phyloP scores from a whole-genome alignment of 2,797 vertebrate species.

The Rhinophrynus dorsalis region DNA sequence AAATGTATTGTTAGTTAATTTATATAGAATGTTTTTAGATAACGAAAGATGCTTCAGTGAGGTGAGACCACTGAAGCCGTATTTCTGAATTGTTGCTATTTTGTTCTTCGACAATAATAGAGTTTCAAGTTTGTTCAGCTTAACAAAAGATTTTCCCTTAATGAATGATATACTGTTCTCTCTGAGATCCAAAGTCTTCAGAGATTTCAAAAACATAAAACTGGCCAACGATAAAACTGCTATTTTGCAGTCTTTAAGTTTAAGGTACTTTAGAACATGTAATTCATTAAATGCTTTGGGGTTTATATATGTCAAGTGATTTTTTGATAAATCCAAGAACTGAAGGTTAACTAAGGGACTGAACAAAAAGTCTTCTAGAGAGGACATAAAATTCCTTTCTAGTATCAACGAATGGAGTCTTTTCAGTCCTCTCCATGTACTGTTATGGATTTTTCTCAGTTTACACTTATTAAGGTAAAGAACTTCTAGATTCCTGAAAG shows the following conservation, averaged over 20 bases:
- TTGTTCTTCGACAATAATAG: constrained; percentile 48
- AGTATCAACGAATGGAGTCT: constrained; percentile 32
- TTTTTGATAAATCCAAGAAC: constrained; percentile 52
- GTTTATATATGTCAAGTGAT: constrained; percentile 36
- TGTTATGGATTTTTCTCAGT: background rate
- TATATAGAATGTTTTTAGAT: constrained; percentile 41
- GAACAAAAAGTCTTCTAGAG: constrained; percentile 15
- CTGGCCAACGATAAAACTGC: background rate
- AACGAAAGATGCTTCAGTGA: constrained; percentile 35
- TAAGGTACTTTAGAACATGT: constrained; percentile 29
- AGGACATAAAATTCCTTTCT: constrained; percentile 8
- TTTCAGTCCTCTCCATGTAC: constrained; percentile 24
- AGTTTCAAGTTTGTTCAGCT: constrained; percentile 18
- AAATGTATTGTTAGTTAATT: constrained; percentile 28
- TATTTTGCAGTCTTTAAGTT: constrained; percentile 46
- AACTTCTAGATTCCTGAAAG: constrained; percentile 27
- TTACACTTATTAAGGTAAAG: constrained; percentile 52
- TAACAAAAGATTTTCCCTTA: constrained; percentile 15
- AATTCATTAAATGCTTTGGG: constrained; percentile 19
- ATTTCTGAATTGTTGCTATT: constrained; percentile 29
- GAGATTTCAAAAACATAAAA: constrained; percentile 22
- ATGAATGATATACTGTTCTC: constrained; percentile 45
- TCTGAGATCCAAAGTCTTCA: constrained; percentile 40
- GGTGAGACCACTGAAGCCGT: constrained; percentile 17
- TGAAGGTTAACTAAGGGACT: constrained; percentile 4